These are phyloP conservation scores for Sipha maydis DNA, from an alignment of 2,888 invertebrate species.

Conservation along the genomic window DNA sequence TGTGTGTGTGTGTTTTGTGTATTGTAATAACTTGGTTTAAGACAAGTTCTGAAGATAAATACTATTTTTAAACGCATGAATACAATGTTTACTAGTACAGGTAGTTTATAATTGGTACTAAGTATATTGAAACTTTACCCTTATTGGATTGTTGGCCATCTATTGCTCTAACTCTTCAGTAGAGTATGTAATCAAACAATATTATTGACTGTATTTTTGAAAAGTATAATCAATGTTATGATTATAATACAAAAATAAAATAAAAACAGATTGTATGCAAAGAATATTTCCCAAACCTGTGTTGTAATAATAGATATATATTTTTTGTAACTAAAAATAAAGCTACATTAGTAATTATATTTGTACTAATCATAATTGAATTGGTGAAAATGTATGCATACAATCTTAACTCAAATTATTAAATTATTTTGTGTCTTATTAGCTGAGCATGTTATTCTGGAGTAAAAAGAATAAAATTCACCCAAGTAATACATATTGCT, in stretches of 20 bases:
- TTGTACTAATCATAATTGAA: conserved; percentile 14
- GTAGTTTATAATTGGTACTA: conserved; percentile 45
- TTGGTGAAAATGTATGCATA: conserved; percentile 38
- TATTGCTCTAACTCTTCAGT: conserved; percentile 40
- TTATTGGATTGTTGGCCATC: conserved; percentile 37
- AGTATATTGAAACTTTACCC: conserved; percentile 40
- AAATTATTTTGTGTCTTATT: conserved; percentile 45
- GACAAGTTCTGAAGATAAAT: conserved; percentile 1
- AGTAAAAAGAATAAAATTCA: conserved; percentile 22
- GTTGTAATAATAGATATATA: conserved; percentile 16
- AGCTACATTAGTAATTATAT: conserved; percentile 24
- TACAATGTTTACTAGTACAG: conserved; percentile 37
- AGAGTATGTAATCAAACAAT: conserved; percentile 26
- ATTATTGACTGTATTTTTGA: conserved; percentile 31
- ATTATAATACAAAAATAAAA: not conserved
- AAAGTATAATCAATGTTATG: conserved; percentile 29
- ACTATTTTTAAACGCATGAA: conserved; percentile 45
- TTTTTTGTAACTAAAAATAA: conserved; percentile 17
- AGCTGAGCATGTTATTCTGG: conserved; percentile 53
- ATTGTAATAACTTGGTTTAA: conserved; percentile 22
- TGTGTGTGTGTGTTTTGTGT: conserved; percentile 35
- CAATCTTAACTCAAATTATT: conserved; percentile 39
- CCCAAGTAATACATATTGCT: conserved; percentile 35
- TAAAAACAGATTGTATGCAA: conserved; percentile 36
- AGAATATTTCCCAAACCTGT: conserved; percentile 17